phyloP scores from a whole-genome alignment of 2,797 vertebrate species.

The Rousettus madagascariensis region DNA sequence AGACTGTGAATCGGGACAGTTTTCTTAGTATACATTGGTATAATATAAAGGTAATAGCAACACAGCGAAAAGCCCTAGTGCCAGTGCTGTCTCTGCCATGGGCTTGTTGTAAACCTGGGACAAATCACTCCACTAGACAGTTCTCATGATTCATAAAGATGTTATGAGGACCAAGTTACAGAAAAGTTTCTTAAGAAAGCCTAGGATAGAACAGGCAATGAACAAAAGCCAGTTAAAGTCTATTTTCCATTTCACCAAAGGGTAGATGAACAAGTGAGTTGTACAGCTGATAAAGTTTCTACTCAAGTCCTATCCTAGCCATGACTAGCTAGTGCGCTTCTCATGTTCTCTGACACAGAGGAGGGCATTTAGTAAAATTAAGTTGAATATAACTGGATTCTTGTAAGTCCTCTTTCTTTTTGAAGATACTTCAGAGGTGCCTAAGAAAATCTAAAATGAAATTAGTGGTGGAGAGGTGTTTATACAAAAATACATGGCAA shows the following conservation, averaged over 20 bases:
- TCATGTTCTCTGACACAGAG: not conserved
- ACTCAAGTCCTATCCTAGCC: not conserved
- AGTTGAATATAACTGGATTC: not conserved
- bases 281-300: not conserved
- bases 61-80: not conserved
- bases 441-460: not conserved
- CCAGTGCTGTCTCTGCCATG: not conserved
- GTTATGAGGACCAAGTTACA: not conserved
- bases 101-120: not conserved
- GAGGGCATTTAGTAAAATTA: not conserved
- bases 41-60: not conserved
- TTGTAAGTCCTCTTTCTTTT: not conserved
- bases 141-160: not conserved
- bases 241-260: not conserved
- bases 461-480: not conserved
- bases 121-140: not conserved
- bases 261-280: not conserved
- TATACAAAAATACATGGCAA: not conserved
- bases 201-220: not conserved
- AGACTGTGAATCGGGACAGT: not conserved
- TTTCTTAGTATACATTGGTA: not conserved
- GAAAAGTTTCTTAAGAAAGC: not conserved
- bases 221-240: not conserved
- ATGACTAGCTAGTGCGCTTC: no score
- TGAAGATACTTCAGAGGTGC: not conserved